Evolutionary conservation across 2,113 vertebrate genomes (phyloP), one percentile per base, ranked within the genome.

Genomic region (Epinephelus fuscoguttatus): DNA sequence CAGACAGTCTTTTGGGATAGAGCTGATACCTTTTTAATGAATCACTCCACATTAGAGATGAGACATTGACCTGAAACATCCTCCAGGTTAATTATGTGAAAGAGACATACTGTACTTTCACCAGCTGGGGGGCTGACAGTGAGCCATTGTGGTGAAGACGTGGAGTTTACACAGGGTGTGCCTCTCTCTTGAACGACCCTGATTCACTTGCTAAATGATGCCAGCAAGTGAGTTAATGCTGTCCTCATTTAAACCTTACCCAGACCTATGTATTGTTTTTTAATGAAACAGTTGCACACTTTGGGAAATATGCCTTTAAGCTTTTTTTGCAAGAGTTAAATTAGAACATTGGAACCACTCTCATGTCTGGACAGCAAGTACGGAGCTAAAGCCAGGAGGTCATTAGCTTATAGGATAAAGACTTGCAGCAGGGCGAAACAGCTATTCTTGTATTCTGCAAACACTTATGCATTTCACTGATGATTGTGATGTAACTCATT

Each of bases 21-120:
- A 19, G 3, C 23, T 60, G 19, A 27, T n/a, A 25, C 13, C 3
- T 60, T 78, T 78, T 74, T 78, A 72, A 57, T 77, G 47, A 76
- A 50, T 86, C 63, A 66, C 42, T 79, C 81, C 7, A 47, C 12
- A 62, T 66, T 21, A 76, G 25, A 73, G 50, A 78, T 82, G 50
- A 85, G 42, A 80, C 71, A 82, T 27, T 12, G 2, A 57, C 40
- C 23, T 69, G n/a, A 82, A 78, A 47, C 42, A 49, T 15, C 0
- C 73, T 73, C 33, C 8, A 21, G 18, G 14, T 68, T 23, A 70
- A 80, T 75, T 60, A 82, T 52, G 19, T 33, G 47, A 70, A 76
- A 47, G 21, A 55, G 23, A 60, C 50, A 40, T 55, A 67, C n/a
- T 80, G 53, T 63, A 7, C 33, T 37, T 37, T 37, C 6, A n/a